A percentile compares a stretch with the other conserved stretches of the same genome.
Conservation (phyloP, 2,113 vertebrate species). For the Eolophus roseicapilla region DNA sequence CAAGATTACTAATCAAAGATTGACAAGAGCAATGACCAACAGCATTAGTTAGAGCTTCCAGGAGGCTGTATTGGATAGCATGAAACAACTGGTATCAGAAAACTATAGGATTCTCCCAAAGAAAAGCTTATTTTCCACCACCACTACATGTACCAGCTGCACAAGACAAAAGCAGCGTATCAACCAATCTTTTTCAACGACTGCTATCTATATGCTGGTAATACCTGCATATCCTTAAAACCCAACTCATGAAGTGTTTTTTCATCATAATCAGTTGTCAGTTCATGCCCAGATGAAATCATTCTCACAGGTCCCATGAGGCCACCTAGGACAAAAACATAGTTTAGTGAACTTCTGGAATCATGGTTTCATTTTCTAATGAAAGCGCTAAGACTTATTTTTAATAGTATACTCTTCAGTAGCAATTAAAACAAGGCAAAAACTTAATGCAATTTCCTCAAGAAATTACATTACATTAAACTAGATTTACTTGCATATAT, state of each 20-base stretch:
- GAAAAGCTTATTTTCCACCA: background rate
- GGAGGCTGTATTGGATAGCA: background rate
- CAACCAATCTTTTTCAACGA: background rate
- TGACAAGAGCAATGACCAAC: background rate
- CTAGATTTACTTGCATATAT: background rate
- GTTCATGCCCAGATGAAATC: slow-evolving; percentile 98
- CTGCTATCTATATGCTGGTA: background rate
- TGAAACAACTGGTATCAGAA: background rate
- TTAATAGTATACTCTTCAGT: background rate
- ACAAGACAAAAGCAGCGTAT: background rate
- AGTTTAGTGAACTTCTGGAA: background rate
- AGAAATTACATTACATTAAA: background rate
- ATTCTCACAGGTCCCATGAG: slow-evolving; percentile 98
- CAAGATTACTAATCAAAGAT: background rate
- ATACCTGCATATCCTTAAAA: slow-evolving; percentile 99
- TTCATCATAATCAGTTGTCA: slow-evolving; percentile 98
- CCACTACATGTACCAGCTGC: background rate
- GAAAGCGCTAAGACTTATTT: background rate
- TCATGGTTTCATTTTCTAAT: background rate
- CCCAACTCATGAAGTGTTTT: slow-evolving; percentile 97
- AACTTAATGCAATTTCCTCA: background rate
- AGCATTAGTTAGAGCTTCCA: background rate
- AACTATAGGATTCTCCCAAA: background rate
- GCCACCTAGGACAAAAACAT: slow-evolving; percentile 79
- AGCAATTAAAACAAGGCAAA: background rate